Conservation (phyloP, 1,140 invertebrate genomes). For the Pseudomyrmex gracilis region DNA sequence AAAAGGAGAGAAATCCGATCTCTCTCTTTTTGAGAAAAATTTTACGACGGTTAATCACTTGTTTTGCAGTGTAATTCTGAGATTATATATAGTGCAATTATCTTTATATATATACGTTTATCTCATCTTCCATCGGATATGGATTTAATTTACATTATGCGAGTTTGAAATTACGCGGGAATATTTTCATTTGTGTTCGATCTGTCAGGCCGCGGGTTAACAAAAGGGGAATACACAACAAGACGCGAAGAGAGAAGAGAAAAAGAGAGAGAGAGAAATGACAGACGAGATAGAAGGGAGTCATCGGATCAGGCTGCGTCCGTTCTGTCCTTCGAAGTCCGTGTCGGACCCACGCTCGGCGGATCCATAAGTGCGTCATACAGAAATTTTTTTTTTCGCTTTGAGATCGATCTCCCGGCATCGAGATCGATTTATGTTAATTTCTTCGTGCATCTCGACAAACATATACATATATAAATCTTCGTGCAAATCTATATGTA, state of each 20-base stretch:
- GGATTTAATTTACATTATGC: background rate
- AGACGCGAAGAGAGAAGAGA: background rate
- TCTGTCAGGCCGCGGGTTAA: conserved; percentile 20
- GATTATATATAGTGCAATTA: background rate
- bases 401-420: conserved; percentile 21
- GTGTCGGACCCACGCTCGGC: conserved; percentile 5
- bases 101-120: background rate
- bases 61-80: background rate
- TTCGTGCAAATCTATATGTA: background rate
- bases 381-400: conserved; percentile 22
- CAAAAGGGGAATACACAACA: conserved; percentile 16
- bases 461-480: conserved; percentile 24
- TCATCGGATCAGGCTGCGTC: conserved; percentile 24
- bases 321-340: conserved; percentile 12
- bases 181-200: conserved; percentile 19
- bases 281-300: conserved; percentile 37
- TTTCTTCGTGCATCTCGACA: background rate
- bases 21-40: conserved; percentile 1
- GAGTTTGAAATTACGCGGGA: conserved; percentile 6
- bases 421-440: conserved; percentile 44
- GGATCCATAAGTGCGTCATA: conserved; percentile 13
- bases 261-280: background rate
- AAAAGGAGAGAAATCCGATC: background rate
- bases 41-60: conserved; percentile 15
- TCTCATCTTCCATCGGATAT: background rate